Base-by-base conservation (phyloP, 2,888 invertebrate genomes). In the Pyrgus malvae region DNA sequence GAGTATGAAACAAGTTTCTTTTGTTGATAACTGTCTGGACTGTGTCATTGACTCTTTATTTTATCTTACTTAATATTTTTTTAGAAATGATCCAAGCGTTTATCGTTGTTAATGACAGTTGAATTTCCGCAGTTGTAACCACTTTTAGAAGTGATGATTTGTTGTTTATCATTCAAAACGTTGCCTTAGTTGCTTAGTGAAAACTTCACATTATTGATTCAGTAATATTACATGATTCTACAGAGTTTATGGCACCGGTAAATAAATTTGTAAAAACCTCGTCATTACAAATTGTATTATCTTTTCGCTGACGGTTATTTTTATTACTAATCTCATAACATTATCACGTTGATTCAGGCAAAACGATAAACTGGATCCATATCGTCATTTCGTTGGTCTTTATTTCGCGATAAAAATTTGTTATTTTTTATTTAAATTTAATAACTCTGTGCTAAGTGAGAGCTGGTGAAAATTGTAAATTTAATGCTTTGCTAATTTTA, bases 261-360 rank as follows among this genome's bases (percentile, higher is more conserved):
- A 66, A 69, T 65, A 66, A 64, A 55, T 65, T 51, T 58, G 62
- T n/a, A n/a, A n/a, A n/a, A n/a, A n/a, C n/a, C n/a, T n/a, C n/a
- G n/a, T 62, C 65, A 65, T 60, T 53, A 56, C 62, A 64, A 67
- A 64, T 62, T 62, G 62, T 57, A 62, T 69, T 73, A 75, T 76
- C 75, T 62, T 67, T 61, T 56, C 58, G 67, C 12, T 72, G 76
- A 75, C 71, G 80, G 80, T 80, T 73, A 78, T 74, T 72, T 16
- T 35, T 64, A 65, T 74, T 62, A 65, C 66, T 76, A 80, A 85
- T 83, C 78, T 70, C 61, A 55, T 23, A 31, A 40, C 75, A 78
- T 82, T 83, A 83, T 82, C 80, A 71, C 63, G 67, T 66, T 70
- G 80, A 81, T 85, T 86, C 81, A 81, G 81, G 80, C 83, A 64